Base-by-base conservation (phyloP, 2,888 invertebrate genomes). In the Entomobrya proxima region DNA sequence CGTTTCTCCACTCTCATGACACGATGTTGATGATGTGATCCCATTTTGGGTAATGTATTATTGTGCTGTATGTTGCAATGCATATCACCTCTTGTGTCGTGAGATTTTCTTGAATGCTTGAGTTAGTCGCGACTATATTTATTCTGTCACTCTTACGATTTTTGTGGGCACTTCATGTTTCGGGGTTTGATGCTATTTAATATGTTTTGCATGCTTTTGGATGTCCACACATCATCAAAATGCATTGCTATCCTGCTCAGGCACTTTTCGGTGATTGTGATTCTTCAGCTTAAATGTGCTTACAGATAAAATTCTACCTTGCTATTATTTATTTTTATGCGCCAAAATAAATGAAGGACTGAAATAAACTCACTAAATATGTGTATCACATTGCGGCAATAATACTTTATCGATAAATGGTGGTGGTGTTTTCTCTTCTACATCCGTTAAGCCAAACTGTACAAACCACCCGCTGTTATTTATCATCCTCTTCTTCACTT, bases 1-100 rank as follows among this genome's bases (percentile, higher is more conserved):
- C 85, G 85, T 85, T 85, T 55, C n/a, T 61, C 74, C 78, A 72
- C 85, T 76, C 85, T 61, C 81, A 27, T 64, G 58, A 52, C 18
- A 35, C 15, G 21, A 55, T 50, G 76, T 24, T 24, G 37, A 69
- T 58, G 52, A 83, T 83, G 77, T 44, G 40, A 77, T 77, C 77
- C 69, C 69, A 69, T 77, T 47, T 83, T 44, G 3, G 15, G 69
- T 44, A 69, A 69, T 30, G 69, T 24, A 44, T 64, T 58, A 30
- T 35, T n/a, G 18, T 21, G 15, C 32, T 27, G 64, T 47, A 27
- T 47, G 47, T n/a, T 47, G 78, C 32, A 58, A 9, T 15, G 55
- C 35, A 76, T 37, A 37, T 13, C 37, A 24, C 32, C 7, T 30
- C 27, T 61, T 35, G n/a, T 6, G 18, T 11, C 2, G 40, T 30